phyloP scores from a whole-genome alignment of 2,797 vertebrate genomes.

The Artibeus lituratus region DNA sequence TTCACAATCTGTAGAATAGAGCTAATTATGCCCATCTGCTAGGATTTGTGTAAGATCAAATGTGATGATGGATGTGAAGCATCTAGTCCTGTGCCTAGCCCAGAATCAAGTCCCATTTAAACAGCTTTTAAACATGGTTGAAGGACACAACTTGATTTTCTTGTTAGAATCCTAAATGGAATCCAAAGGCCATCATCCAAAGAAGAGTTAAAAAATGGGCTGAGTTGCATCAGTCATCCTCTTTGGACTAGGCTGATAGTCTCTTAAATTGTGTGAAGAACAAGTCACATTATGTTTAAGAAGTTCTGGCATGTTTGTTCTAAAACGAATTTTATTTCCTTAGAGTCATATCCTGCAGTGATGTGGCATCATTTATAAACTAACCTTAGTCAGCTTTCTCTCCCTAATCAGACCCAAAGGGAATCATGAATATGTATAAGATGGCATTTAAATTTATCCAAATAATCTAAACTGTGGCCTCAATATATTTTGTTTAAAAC shows the following conservation, averaged over 20 bases:
- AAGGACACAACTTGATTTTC: background rate
- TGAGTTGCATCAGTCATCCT: background rate
- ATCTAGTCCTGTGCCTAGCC: background rate
- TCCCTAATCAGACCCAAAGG: background rate
- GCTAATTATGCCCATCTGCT: background rate
- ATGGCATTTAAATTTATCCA: background rate
- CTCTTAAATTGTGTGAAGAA: background rate
- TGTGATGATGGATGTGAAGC: background rate
- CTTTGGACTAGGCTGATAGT: background rate
- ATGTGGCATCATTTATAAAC: background rate
- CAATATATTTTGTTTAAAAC: background rate
- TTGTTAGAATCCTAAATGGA: background rate
- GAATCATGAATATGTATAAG: background rate
- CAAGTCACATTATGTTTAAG: constrained; percentile 28
- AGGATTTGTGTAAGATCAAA: background rate
- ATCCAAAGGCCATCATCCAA: background rate
- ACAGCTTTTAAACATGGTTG: background rate
- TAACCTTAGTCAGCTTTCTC: background rate
- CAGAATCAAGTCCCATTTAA: constrained; percentile 30
- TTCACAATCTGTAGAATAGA: background rate
- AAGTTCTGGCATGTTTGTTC: background rate
- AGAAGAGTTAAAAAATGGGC: background rate
- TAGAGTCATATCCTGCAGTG: background rate
- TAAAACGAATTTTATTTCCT: constrained; percentile 36
- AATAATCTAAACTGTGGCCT: background rate